These are phyloP conservation scores for Notothenia coriiceps DNA, from an alignment of 2,113 vertebrate genomes.

Conservation along the genomic window DNA sequence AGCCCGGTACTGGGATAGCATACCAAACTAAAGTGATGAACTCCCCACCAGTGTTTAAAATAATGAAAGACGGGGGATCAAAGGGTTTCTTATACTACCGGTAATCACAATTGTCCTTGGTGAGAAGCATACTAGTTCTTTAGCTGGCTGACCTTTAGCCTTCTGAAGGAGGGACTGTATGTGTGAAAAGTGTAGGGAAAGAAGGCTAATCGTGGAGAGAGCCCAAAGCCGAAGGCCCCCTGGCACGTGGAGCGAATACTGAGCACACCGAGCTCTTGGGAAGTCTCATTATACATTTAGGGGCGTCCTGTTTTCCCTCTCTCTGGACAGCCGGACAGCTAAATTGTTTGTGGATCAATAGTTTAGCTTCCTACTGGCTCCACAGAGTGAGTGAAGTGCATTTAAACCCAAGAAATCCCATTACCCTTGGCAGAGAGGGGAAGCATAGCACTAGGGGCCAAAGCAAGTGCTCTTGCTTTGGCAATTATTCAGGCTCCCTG, in stretches of 20 bases:
- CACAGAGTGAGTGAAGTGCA: slow-evolving; percentile 75
- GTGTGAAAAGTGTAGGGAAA: slow-evolving; percentile 46
- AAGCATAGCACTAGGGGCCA: slow-evolving; percentile 67
- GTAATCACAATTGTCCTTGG: slow-evolving; percentile 53
- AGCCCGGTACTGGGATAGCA: background rate
- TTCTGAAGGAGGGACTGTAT: slow-evolving; percentile 31
- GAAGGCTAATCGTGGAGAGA: slow-evolving; percentile 45
- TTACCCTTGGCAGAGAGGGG: slow-evolving; percentile 77
- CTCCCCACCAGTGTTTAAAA: slow-evolving; percentile 13
- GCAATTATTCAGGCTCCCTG: slow-evolving; percentile 65
- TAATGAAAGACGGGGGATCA: slow-evolving; percentile 33
- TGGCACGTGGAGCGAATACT: slow-evolving; percentile 69
- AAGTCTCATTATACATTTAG: slow-evolving; percentile 79
- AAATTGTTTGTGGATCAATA: slow-evolving; percentile 85
- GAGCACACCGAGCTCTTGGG: slow-evolving; percentile 59
- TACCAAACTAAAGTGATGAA: slow-evolving; percentile 28
- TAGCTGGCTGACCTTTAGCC: slow-evolving; percentile 40
- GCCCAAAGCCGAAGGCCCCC: slow-evolving; percentile 59
- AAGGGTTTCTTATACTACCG: slow-evolving; percentile 29
- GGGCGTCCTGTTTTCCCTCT: slow-evolving; percentile 70
- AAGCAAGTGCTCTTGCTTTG: slow-evolving; percentile 49
- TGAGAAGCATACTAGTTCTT: slow-evolving; percentile 31
- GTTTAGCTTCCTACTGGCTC: slow-evolving; percentile 77
- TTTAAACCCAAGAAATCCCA: slow-evolving; percentile 81
- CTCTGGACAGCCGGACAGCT: slow-evolving; percentile 74